Evolutionary conservation across 2,888 invertebrate genomes (phyloP).

Genomic region (Thecocarcelia acutangulata): DNA sequence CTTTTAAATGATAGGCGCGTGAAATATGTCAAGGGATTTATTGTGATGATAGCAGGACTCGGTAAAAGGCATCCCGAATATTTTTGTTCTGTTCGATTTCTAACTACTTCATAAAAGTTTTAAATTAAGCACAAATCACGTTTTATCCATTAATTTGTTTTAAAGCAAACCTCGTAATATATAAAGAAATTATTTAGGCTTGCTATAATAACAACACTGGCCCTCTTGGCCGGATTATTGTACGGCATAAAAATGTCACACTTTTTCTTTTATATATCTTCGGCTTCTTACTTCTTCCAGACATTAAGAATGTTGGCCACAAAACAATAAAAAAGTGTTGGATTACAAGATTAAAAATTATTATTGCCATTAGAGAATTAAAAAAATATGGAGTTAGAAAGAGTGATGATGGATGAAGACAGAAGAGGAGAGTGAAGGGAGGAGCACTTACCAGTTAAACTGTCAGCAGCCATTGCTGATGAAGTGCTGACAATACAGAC

Average conservation of each 20-base stretch:
- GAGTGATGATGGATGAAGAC: not conserved
- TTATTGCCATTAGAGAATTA: conserved; percentile 5
- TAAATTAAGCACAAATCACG: too few relatives aligned
- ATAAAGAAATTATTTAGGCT: too few relatives aligned
- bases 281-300: not conserved
- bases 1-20: too few relatives aligned
- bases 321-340: conserved; percentile 37
- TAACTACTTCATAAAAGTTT: too few relatives aligned
- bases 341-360: conserved; percentile 50
- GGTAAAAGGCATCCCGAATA: too few relatives aligned
- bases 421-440: not conserved
- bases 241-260: not conserved
- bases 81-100: too few relatives aligned
- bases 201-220: too few relatives aligned
- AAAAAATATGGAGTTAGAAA: not conserved
- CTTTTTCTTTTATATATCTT: conserved; percentile 5
- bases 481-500: conserved; percentile 69
- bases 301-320: conserved; percentile 30
- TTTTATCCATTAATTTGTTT: too few relatives aligned
- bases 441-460: conserved; percentile 71
- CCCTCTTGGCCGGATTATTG: too few relatives aligned
- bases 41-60: too few relatives aligned
- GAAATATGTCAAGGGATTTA: too few relatives aligned
- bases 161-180: too few relatives aligned
- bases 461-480: conserved; percentile 69